These are phyloP conservation scores for Tinamus major DNA, from an alignment of 2,797 vertebrate genomes.

Conservation along the genomic window DNA sequence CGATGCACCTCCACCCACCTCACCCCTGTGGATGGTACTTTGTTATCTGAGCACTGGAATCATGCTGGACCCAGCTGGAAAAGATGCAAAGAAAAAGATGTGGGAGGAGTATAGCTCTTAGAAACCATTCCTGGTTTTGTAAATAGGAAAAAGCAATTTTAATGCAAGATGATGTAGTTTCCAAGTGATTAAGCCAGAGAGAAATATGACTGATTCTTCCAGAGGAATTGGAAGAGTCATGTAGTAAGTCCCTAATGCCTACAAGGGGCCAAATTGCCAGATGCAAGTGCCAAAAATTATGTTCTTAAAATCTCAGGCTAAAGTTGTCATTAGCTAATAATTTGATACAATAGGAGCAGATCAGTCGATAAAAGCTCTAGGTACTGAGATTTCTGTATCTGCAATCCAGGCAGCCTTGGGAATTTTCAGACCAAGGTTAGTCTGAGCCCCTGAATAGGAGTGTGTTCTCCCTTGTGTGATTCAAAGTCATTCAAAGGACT, in stretches of 20 bases:
- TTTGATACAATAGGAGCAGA: neutral
- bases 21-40: neutral
- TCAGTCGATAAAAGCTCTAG: neutral
- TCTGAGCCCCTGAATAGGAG: neutral
- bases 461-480: neutral
- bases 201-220: slow-evolving; percentile 48
- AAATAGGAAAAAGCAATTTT: slow-evolving; percentile 63
- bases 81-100: slow-evolving; percentile 32
- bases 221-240: slow-evolving; percentile 22
- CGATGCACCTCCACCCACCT: neutral
- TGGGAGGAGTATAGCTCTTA: slow-evolving; percentile 20
- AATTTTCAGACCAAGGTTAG: neutral
- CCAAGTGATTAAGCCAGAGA: slow-evolving; percentile 45
- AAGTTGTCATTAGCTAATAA: neutral
- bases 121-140: slow-evolving; percentile 43
- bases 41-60: slow-evolving; percentile 45
- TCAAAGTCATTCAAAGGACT: neutral
- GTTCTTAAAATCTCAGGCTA: slow-evolving; percentile 7
- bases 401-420: neutral
- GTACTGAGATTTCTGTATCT: neutral
- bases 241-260: neutral
- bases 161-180: slow-evolving; percentile 43
- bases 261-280: neutral
- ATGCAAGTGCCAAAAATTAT: neutral
- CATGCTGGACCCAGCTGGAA: slow-evolving; percentile 39